Conservation (phyloP, 2,113 vertebrate species). For the Hemibagrus wyckioides region DNA sequence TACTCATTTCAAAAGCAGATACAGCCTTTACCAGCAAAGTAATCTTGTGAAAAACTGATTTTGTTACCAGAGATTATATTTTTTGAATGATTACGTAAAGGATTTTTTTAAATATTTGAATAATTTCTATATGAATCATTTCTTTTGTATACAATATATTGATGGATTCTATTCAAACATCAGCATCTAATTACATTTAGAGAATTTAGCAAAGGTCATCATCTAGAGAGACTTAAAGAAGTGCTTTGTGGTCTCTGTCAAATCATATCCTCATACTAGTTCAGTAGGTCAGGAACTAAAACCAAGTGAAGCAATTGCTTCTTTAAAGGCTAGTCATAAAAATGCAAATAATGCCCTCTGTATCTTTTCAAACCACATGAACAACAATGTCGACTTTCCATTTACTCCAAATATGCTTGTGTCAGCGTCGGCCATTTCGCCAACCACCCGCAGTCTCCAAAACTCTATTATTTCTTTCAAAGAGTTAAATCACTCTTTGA, state of each 20-base stretch:
- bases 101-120: background rate
- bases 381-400: background rate
- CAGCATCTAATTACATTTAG: background rate
- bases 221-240: background rate
- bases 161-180: background rate
- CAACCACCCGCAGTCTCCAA: background rate
- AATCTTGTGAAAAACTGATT: background rate
- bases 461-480: background rate
- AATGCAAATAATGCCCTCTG: background rate
- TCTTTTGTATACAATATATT: background rate
- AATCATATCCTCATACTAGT: background rate
- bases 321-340: background rate
- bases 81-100: background rate
- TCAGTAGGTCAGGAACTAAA: background rate
- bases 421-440: constrained; percentile 26
- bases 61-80: background rate
- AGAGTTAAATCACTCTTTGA: background rate
- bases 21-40: background rate
- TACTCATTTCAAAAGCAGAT: background rate
- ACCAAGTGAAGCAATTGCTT: background rate
- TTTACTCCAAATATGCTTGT: constrained; percentile 35
- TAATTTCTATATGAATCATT: background rate
- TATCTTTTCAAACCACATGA: background rate
- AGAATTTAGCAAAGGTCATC: background rate
- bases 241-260: background rate